Conservation (phyloP, 2,113 vertebrate species). For the Oceanites oceanicus region DNA sequence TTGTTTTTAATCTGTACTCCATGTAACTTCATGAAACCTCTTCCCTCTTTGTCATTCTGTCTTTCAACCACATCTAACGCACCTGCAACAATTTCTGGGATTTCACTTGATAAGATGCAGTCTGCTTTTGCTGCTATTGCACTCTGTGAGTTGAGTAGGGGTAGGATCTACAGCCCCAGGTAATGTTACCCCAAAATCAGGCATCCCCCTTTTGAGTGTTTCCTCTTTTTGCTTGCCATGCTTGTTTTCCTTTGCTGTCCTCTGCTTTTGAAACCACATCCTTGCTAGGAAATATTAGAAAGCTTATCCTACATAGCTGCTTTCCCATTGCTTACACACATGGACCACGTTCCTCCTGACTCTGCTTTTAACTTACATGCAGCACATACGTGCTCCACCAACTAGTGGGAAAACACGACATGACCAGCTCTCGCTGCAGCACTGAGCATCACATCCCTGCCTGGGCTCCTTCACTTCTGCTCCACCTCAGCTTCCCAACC, state of each 20-base stretch:
- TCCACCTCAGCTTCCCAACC: not conserved
- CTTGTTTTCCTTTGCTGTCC: not conserved
- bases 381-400: accelerated
- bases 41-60: not conserved
- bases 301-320: not conserved
- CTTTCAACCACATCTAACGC: not conserved
- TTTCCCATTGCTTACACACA: not conserved
- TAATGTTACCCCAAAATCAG: not conserved
- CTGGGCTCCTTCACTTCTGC: not conserved
- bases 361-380: not conserved
- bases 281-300: not conserved
- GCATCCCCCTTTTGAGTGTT: not conserved
- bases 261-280: not conserved
- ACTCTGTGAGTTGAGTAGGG: not conserved
- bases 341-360: accelerated
- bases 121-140: not conserved
- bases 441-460: not conserved
- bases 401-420: accelerated
- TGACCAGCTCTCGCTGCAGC: accelerated
- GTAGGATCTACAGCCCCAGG: not conserved
- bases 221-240: not conserved
- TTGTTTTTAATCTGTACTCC: not conserved
- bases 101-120: not conserved
- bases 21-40: not conserved
- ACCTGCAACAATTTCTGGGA: not conserved